A percentile compares a stretch with the other conserved stretches of the same genome.
These are phyloP conservation scores for Hirundichthys speculiger DNA, from an alignment of 2,113 vertebrate genomes.

Conservation along the genomic window DNA sequence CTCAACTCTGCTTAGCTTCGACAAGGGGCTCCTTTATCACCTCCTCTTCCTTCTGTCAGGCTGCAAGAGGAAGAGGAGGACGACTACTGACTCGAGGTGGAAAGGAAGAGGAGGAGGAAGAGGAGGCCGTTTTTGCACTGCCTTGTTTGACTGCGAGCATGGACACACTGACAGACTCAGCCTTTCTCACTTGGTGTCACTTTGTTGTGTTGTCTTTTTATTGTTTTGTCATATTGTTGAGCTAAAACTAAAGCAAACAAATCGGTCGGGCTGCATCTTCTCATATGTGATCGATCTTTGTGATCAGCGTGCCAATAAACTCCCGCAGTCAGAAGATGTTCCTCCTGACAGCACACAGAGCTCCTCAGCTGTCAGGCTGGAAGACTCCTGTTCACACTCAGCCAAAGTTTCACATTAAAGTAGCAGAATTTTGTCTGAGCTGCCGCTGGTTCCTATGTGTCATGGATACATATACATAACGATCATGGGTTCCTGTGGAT, in stretches of 20 bases:
- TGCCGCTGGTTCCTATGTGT: no score
- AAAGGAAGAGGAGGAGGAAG: constrained; percentile 23
- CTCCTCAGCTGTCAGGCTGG: not conserved
- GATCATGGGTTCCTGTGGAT: no score
- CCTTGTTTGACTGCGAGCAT: constrained; percentile 29
- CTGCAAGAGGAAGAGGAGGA: constrained; percentile 1
- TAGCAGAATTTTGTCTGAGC: no score
- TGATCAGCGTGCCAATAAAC: not conserved
- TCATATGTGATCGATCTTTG: not conserved
- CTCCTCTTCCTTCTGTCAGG: constrained; percentile 1
- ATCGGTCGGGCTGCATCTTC: not conserved
- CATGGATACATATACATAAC: no score
- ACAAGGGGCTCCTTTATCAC: not conserved
- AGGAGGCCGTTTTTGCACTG: constrained; percentile 56
- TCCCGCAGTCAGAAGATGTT: not conserved
- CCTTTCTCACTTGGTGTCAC: constrained; percentile 23
- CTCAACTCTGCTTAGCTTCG: constrained; percentile 89
- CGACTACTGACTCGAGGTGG: constrained; percentile 26
- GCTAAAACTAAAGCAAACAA: constrained; percentile 35
- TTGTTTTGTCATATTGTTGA: constrained; percentile 17
- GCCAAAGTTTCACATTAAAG: not conserved
- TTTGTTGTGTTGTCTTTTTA: constrained; percentile 18
- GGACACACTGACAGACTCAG: constrained; percentile 26
- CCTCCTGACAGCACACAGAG: not conserved
- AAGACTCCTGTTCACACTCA: not conserved